Evolutionary conservation across 92 coral and sea anemone genomes (phyloP).

Genomic region (Epizoanthus ramosus): DNA sequence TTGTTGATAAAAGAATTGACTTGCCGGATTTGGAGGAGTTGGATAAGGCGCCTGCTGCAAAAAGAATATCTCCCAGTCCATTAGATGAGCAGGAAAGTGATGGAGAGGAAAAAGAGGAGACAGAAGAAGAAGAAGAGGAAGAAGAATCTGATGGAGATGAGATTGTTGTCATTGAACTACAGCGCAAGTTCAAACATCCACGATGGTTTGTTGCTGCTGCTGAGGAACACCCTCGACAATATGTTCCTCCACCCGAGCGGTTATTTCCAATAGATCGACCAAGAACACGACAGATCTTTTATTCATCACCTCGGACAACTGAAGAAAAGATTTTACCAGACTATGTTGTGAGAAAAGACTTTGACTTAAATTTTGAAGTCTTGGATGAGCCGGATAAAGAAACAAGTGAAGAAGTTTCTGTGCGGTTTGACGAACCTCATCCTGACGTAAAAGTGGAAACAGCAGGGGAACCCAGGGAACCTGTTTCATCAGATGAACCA

Average conservation of each 20-base stretch:
- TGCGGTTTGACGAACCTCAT: too few species aligned
- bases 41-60: conserved; percentile 35
- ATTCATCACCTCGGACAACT: background rate
- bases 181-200: conserved; percentile 10
- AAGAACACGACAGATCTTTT: background rate
- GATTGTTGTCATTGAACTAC: conserved; percentile 3
- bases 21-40: background rate
- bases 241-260: conserved; percentile 8
- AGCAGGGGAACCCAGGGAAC: too few species aligned
- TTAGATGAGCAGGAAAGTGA: background rate
- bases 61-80: background rate
- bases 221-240: background rate
- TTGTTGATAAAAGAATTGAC: background rate
- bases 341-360: background rate
- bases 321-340: background rate
- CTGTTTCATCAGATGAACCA: too few species aligned
- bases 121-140: background rate
- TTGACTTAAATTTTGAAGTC: conserved; percentile 10
- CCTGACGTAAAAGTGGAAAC: too few species aligned
- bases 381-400: conserved; percentile 20
- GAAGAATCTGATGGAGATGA: conserved; percentile 14
- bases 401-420: too few species aligned
- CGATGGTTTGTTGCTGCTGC: conserved; percentile 14
- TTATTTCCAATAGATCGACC: conserved; percentile 8
- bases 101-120: background rate